Evolutionary conservation across 2,113 vertebrate genomes (phyloP).

Genomic region (Cinclus mexicanus): DNA sequence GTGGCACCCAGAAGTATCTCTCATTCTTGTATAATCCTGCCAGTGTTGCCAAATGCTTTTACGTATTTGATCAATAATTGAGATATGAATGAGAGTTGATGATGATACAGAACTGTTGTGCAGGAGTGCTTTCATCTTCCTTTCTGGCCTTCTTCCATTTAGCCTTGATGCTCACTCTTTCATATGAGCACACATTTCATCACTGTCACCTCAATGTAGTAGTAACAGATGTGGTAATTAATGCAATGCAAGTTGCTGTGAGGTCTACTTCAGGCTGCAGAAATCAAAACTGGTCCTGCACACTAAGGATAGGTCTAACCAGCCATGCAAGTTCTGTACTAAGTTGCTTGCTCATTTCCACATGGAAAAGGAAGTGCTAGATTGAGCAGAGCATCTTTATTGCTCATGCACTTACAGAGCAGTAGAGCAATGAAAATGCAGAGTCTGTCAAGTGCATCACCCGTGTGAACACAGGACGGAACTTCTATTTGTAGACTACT

Average conservation of each 20-base stretch:
- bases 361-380: background rate
- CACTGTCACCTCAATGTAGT: background rate
- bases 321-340: background rate
- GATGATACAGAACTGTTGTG: background rate
- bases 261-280: background rate
- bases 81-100: background rate
- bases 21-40: background rate
- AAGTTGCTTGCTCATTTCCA: background rate
- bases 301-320: background rate
- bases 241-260: background rate
- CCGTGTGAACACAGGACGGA: accelerated
- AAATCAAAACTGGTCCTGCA: background rate
- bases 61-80: background rate
- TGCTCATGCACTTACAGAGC: background rate
- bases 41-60: background rate
- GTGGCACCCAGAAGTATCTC: background rate
- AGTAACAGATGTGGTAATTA: background rate
- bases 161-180: background rate
- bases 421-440: background rate
- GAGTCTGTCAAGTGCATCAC: accelerated
- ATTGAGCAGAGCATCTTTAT: background rate
- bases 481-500: background rate
- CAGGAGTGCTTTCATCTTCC: slow-evolving; percentile 14
- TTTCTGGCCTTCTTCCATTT: background rate
- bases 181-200: background rate